Percentiles rank a stretch among this genome's conserved stretches.
Conservation (phyloP, 2,888 invertebrate genomes). For the Zaprionus obscuricornis region DNA sequence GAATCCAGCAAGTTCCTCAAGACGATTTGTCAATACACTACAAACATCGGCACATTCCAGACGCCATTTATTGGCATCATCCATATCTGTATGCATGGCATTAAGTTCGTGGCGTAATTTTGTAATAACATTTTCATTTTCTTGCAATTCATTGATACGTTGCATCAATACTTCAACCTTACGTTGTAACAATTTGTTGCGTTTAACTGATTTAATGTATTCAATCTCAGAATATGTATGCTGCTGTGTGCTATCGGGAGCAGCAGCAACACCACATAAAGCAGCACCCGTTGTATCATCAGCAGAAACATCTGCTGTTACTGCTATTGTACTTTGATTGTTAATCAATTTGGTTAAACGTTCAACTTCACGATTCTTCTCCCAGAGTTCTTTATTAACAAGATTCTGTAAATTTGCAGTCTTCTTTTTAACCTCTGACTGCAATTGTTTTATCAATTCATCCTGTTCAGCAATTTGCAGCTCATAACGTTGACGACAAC, state of each 20-base stretch:
- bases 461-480: slow-evolving; percentile 83
- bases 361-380: slow-evolving; percentile 86
- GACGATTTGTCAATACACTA: slow-evolving; percentile 84
- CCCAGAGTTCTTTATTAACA: slow-evolving; percentile 86
- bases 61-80: slow-evolving; percentile 80
- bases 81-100: slow-evolving; percentile 72
- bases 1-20: slow-evolving; percentile 86
- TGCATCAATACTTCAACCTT: slow-evolving; percentile 80
- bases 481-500: slow-evolving; percentile 62
- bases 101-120: slow-evolving; percentile 73
- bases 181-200: slow-evolving; percentile 80
- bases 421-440: slow-evolving; percentile 82
- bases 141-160: slow-evolving; percentile 64
- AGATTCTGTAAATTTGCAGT: slow-evolving; percentile 83
- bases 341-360: slow-evolving; percentile 82
- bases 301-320: slow-evolving; percentile 37
- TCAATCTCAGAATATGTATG: slow-evolving; percentile 80
- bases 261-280: too few relatives aligned
- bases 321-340: slow-evolving; percentile 18
- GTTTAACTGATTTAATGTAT: slow-evolving; percentile 75
- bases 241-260: too few relatives aligned
- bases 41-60: slow-evolving; percentile 81
- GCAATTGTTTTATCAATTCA: slow-evolving; percentile 85
- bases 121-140: slow-evolving; percentile 56
- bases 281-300: slow-evolving; percentile 56